Conservation (phyloP, 2,888 invertebrate genomes). For the Philopedon plagiatum region DNA sequence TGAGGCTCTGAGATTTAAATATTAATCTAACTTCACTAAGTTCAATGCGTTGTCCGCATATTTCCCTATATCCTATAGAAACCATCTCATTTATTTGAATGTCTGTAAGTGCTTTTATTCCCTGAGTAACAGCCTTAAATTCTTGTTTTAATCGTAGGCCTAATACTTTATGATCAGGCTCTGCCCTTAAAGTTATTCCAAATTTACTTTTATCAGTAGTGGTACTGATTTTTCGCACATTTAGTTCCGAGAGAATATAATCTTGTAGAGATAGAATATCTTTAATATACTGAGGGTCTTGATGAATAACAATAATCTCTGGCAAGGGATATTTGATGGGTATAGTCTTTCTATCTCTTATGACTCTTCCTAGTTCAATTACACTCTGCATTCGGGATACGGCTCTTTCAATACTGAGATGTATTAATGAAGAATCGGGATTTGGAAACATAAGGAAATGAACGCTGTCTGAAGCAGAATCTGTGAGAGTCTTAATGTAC, state of each 20-base stretch:
- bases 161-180: conserved; percentile 94
- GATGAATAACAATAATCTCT: conserved; percentile 95
- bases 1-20: conserved; percentile 78
- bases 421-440: conserved; percentile 79
- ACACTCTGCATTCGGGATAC: conserved; percentile 95
- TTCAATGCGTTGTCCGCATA: conserved; percentile 84
- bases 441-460: conserved; percentile 94
- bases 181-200: conserved; percentile 87
- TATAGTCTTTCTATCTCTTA: conserved; percentile 93
- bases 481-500: conserved; percentile 80
- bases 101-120: conserved; percentile 85
- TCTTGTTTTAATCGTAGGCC: conserved; percentile 91
- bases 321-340: conserved; percentile 97
- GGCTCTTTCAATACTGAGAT: conserved; percentile 89
- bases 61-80: conserved; percentile 77
- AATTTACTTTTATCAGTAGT: conserved; percentile 93
- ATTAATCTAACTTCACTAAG: conserved; percentile 87
- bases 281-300: conserved; percentile 81
- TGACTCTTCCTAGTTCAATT: conserved; percentile 92
- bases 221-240: conserved; percentile 87
- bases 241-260: conserved; percentile 94
- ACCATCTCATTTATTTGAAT: conserved; percentile 84
- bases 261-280: conserved; percentile 80
- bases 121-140: conserved; percentile 88
- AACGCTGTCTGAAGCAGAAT: conserved; percentile 79